These are phyloP conservation scores for Procavia capensis DNA, from an alignment of 2,113 vertebrate genomes.

Conservation along the genomic window DNA sequence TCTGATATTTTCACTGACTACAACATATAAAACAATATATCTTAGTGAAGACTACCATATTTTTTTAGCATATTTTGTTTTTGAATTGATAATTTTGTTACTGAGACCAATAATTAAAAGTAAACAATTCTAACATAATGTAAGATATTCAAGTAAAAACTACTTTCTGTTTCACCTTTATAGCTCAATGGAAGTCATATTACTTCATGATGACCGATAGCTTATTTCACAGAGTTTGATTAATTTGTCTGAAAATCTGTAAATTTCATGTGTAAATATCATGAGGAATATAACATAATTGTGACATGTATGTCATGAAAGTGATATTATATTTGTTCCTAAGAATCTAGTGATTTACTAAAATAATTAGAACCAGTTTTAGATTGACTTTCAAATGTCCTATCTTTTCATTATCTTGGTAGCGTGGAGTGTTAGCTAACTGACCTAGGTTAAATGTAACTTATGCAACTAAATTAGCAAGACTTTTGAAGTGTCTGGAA, in stretches of 20 bases:
- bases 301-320: not conserved
- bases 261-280: not conserved
- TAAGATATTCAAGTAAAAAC: not conserved
- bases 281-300: slow-evolving; percentile 9
- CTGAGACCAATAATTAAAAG: not conserved
- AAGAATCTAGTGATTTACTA: not conserved
- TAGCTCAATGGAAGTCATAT: not conserved
- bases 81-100: not conserved
- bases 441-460: not conserved
- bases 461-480: not conserved
- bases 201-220: not conserved
- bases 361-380: slow-evolving; percentile 19
- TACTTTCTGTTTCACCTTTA: not conserved
- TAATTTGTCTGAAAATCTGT: not conserved
- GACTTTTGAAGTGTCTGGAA: not conserved
- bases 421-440: not conserved
- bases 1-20: not conserved
- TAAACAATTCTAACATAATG: not conserved
- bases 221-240: slow-evolving; percentile 7
- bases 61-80: not conserved
- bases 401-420: not conserved
- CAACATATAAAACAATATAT: not conserved
- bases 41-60: not conserved
- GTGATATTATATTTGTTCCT: not conserved
- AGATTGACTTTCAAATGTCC: not conserved